Evolutionary conservation across 2,797 vertebrate species (phyloP), one percentile per base, ranked within the genome.

Genomic region (Oreochromis grahami): DNA sequence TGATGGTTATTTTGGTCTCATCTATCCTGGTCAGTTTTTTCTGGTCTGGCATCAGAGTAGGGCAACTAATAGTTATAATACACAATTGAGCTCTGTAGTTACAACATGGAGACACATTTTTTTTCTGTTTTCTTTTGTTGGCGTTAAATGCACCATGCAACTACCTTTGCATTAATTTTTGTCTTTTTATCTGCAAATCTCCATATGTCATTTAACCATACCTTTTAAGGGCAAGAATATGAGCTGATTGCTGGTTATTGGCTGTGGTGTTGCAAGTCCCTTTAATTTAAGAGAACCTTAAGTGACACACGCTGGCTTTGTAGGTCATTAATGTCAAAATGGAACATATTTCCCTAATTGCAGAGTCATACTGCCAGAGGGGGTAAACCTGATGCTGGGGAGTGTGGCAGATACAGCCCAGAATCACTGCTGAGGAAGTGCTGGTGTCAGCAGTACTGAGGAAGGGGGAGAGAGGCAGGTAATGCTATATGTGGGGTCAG

Each of bases 301-400:
- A 70, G 79, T 72, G 60, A 79, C 76, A 80, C 21, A n/a, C 17
- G 8, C n/a, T 80, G 43, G 72, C 45, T 50, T 48, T 84, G 81
- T 86, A 83, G 82, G 76, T 86, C 86, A 78, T 43, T 76, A 55
- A 77, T 85, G 63, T 83, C 36, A 77, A 79, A 89, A 80, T 76
- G 9, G 72, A 74, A 87, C 80, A 76, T 17, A 74, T 84, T 89
- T 88, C 51, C 74, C 74, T 90, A 86, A 90, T 87, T 91, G 86
- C 79, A 78, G 74, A 76, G 86, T 89, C 78, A 79, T 79, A 72
- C 60, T 86, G 87, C 45, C 80, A 86, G 79, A 3, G 2, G 87
- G 72, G 72, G 79, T 90, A 78, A 92, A 86, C 79, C 78, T 82
- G 86, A 91, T 83, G 70, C 81, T 82, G 34, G 36, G 26, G 53